Conservation (phyloP, 2,888 invertebrate species). For the Mimachlamys varia region DNA sequence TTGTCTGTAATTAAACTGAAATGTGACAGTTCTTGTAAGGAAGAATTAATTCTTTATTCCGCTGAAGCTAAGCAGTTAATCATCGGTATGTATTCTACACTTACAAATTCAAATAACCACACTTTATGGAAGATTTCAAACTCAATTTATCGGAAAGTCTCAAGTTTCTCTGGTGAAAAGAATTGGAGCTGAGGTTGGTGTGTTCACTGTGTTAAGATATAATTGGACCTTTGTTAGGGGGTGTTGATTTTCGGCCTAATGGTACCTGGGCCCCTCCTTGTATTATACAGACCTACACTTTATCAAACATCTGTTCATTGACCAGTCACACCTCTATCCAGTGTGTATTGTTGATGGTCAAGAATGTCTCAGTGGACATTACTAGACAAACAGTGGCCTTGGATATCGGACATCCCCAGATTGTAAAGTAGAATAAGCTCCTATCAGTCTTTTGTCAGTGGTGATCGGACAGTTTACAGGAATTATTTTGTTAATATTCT, state of each 20-base stretch:
- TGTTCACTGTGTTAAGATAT: neutral
- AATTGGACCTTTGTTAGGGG: neutral
- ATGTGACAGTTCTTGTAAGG: neutral
- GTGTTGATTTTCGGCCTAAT: slow-evolving; percentile 27
- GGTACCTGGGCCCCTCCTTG: neutral
- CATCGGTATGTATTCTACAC: neutral
- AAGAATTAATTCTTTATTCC: slow-evolving; percentile 9
- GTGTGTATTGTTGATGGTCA: slow-evolving; percentile 16
- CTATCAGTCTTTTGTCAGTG: neutral
- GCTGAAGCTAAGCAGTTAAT: neutral
- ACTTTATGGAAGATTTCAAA: slow-evolving; percentile 21
- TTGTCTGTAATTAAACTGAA: neutral
- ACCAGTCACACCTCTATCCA: slow-evolving; percentile 1
- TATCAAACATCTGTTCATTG: neutral
- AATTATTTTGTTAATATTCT: neutral
- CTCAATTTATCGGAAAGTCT: slow-evolving; percentile 7
- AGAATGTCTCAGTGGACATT: slow-evolving; percentile 30
- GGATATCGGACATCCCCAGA: neutral
- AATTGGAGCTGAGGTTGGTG: neutral
- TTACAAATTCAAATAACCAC: neutral
- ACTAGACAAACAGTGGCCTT: neutral
- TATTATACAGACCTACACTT: neutral
- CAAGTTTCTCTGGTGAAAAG: neutral
- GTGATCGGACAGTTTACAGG: neutral
- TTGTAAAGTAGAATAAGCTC: neutral